phyloP scores from a whole-genome alignment of 2,113 vertebrate species.

The Heterocephalus glaber region DNA sequence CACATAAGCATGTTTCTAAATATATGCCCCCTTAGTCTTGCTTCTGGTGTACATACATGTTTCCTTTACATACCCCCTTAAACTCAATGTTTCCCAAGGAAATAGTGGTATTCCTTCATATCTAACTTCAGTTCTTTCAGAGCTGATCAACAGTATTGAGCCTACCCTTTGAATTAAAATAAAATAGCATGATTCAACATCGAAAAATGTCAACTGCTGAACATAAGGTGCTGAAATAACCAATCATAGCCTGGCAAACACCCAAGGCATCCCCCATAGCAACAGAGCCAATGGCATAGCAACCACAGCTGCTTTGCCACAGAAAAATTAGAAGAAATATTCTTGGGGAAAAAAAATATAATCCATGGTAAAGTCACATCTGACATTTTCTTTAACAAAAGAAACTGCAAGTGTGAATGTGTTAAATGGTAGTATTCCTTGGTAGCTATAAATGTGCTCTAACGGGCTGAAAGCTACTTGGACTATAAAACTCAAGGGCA shows the following conservation, averaged over 20 bases:
- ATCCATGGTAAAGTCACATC: constrained; percentile 61
- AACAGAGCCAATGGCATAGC: constrained; percentile 64
- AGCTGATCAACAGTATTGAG: constrained; percentile 69
- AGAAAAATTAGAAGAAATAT: constrained; percentile 70
- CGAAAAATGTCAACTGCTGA: constrained; percentile 66
- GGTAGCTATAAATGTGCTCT: background rate
- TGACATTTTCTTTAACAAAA: constrained; percentile 65
- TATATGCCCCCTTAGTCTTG: constrained; percentile 3
- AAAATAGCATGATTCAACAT: constrained; percentile 64
- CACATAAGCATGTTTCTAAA: constrained; percentile 38
- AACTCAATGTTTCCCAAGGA: constrained; percentile 15
- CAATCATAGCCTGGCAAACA: constrained; percentile 36
- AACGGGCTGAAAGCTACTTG: constrained; percentile 7
- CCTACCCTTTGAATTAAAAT: constrained; percentile 62
- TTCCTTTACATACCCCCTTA: background rate
- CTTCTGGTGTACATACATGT: background rate
- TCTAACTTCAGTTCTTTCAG: constrained; percentile 65
- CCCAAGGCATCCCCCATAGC: constrained; percentile 71
- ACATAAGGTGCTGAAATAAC: constrained; percentile 64
- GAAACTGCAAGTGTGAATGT: background rate
- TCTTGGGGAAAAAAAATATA: constrained; percentile 58
- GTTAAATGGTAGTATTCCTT: constrained; percentile 51
- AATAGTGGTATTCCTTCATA: constrained; percentile 8
- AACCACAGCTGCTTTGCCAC: constrained; percentile 52
- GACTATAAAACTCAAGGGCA: constrained; percentile 19